A percentile compares a stretch with the other conserved stretches of the same genome.
These are phyloP conservation scores for Mixornis gularis DNA, from an alignment of 2,113 vertebrate genomes.

Conservation along the genomic window DNA sequence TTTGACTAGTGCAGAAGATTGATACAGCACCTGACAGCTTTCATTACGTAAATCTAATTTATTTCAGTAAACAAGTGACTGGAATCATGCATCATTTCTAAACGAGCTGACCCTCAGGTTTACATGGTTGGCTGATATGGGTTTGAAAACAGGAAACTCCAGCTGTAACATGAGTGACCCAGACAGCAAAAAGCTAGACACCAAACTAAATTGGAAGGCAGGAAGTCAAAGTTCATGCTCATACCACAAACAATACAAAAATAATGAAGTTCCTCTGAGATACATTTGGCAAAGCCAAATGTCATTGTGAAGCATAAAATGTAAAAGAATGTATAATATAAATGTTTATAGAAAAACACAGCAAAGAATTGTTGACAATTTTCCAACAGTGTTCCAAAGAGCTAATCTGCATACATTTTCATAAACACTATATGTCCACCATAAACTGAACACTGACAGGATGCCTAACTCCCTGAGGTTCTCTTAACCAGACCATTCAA, in stretches of 20 bases:
- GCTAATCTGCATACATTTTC: not conserved
- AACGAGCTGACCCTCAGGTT: conserved; percentile 70
- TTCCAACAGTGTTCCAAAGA: not conserved
- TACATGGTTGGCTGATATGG: conserved; percentile 72
- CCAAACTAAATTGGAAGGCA: conserved; percentile 74
- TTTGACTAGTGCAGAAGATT: conserved; percentile 44
- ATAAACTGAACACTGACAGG: not conserved
- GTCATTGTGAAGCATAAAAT: conserved; percentile 22
- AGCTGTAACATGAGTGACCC: conserved; percentile 78
- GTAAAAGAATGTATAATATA: conserved; percentile 36
- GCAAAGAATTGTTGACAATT: conserved; percentile 1
- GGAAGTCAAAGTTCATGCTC: conserved; percentile 75
- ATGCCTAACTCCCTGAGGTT: not conserved
- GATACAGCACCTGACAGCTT: conserved; percentile 72
- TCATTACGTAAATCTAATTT: conserved; percentile 73
- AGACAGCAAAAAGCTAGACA: conserved; percentile 71
- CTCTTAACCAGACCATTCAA: not conserved
- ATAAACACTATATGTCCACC: not conserved
- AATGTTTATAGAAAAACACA: conserved; percentile 44
- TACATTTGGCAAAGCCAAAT: conserved; percentile 54
- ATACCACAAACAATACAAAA: conserved; percentile 73
- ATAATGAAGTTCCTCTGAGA: conserved; percentile 70
- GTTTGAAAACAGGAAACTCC: conserved; percentile 78
- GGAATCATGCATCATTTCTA: conserved; percentile 63
- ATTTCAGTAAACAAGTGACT: conserved; percentile 73